Percentiles rank a stretch among this genome's conserved stretches.
phyloP scores from a whole-genome alignment of 2,113 vertebrate species.

The Aspiorhynchus laticeps region DNA sequence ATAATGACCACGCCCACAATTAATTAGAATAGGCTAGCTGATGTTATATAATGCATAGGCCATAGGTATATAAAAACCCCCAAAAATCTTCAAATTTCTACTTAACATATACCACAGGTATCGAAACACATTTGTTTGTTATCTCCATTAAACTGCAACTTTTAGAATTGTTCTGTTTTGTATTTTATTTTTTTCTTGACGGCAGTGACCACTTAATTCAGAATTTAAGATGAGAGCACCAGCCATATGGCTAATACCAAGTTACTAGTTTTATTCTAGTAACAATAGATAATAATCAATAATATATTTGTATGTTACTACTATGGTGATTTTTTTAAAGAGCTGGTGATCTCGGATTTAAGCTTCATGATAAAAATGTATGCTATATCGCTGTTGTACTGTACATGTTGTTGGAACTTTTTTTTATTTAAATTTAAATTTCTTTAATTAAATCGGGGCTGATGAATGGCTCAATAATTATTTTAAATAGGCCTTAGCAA shows the following conservation, averaged over 20 bases:
- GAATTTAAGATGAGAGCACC: too few species aligned
- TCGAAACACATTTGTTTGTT: too few species aligned
- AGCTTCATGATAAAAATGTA: background rate
- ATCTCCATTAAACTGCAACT: too few species aligned
- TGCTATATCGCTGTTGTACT: background rate
- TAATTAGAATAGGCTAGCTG: background rate
- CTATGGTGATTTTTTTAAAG: background rate
- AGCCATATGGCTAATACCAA: background rate
- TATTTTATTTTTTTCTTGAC: background rate
- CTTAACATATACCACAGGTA: too few species aligned
- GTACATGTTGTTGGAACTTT: too few species aligned
- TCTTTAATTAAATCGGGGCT: background rate
- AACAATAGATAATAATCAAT: background rate
- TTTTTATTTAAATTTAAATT: too few species aligned
- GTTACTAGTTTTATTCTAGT: background rate
- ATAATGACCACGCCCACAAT: slow-evolving; percentile 8
- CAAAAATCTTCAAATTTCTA: too few species aligned
- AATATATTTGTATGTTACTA: background rate
- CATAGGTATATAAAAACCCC: too few species aligned
- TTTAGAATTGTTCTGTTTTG: too few species aligned
- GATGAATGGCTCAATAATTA: background rate
- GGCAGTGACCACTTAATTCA: background rate
- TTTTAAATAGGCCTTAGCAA: background rate
- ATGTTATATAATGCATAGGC: too few species aligned
- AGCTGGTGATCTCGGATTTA: background rate